These are phyloP conservation scores for Calyptommatus sinebrachiatus DNA, from an alignment of 2,113 vertebrate species.

Conservation along the genomic window DNA sequence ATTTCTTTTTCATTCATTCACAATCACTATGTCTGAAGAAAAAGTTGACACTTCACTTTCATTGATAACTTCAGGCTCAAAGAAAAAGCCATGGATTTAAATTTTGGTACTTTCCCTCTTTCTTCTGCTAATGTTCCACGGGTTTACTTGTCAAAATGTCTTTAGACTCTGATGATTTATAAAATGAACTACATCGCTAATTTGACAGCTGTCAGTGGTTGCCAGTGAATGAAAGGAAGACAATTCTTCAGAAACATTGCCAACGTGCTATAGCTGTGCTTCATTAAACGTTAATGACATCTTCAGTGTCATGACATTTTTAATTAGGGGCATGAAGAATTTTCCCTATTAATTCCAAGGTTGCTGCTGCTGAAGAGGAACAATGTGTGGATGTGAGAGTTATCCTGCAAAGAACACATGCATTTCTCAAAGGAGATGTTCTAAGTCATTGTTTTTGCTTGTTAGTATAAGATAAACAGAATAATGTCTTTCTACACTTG, in stretches of 20 bases:
- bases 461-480: not conserved
- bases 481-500: too few species aligned
- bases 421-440: not conserved
- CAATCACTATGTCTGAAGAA: conserved; percentile 14
- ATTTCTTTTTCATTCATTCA: conserved; percentile 43
- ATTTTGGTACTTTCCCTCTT: conserved; percentile 24
- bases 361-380: not conserved
- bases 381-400: not conserved
- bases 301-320: conserved; percentile 31
- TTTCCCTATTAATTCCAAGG: not conserved
- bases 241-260: conserved; percentile 22
- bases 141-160: conserved; percentile 33
- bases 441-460: not conserved
- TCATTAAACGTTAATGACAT: conserved; percentile 46
- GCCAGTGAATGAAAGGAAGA: conserved; percentile 42
- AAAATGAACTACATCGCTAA: conserved; percentile 43
- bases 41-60: conserved; percentile 25
- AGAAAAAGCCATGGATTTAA: conserved; percentile 41
- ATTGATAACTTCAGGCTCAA: conserved; percentile 29
- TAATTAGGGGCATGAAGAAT: conserved; percentile 6
- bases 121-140: conserved; percentile 36
- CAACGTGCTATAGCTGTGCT: not conserved
- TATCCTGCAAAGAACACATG: not conserved
- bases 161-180: conserved; percentile 37
- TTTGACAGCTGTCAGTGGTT: conserved; percentile 34